Evolutionary conservation across 1,140 invertebrate genomes (phyloP), one percentile per base, ranked within the genome.

Genomic region (Magallana gigas): DNA sequence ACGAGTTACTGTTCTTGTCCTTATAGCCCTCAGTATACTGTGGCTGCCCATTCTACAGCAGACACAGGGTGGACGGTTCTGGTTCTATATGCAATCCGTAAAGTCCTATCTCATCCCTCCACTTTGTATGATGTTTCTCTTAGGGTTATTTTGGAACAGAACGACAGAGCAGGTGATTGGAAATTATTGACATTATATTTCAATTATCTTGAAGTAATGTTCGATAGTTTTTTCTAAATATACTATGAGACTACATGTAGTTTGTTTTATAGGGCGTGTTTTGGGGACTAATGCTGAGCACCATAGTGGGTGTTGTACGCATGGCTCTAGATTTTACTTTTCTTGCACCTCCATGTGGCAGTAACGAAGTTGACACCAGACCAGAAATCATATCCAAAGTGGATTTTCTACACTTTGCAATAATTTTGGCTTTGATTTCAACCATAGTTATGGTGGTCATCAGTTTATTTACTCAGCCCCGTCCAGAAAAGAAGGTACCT

Each of bases 31-130:
- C 11, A 95, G 95, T 88, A 94, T 96, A 59, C 81, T 95, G 11
- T 96, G 96, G 96, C 94, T 96, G 84, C 96, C 96, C 7, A 94
- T 96, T 29, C 95, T 96, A 86, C 91, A 96, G 87, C 91, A 92
- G 4, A 94, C 93, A 18, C 93, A 95, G 85, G 95, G 95, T 57
- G 95, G 95, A 57, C 94, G 95, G 90, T 92, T 96, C 1, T 96
- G 94, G 92, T 94, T 94, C 86, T 96, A 96, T 91, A 94, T 96
- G 86, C 95, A 96, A 91, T 93, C 94, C 62, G 93, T 96, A 11
- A 94, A 95, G 14, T 94, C 95, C 9, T 96, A 95, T 90, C 90
- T 96, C 29, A 93, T 95, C 1, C 96, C 96, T 7, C 96, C 96
- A 6, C 95, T 95, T 87, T 95, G 94, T 89, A 95, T 95, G 81